phyloP scores from a whole-genome alignment of 2,888 invertebrate genomes.

The Osmoderma eremita region DNA sequence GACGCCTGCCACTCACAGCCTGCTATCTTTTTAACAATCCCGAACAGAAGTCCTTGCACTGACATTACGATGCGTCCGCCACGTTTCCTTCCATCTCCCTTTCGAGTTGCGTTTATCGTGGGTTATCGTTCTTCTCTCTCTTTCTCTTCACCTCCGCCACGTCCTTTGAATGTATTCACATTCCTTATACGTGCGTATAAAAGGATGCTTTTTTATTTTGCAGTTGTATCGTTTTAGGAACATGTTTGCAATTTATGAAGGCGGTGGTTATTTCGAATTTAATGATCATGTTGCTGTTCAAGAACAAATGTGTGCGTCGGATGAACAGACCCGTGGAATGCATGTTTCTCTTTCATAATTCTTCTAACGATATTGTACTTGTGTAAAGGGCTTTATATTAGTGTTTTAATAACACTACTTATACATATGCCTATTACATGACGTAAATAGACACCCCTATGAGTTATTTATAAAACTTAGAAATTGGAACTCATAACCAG shows the following conservation, averaged over 20 bases:
- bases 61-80: constrained; percentile 44
- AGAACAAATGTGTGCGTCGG: constrained; percentile 19
- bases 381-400: too few species aligned
- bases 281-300: constrained; percentile 38
- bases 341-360: too few species aligned
- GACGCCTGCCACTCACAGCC: constrained; percentile 53
- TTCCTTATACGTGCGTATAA: constrained; percentile 28
- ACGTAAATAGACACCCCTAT: too few species aligned
- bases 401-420: too few species aligned
- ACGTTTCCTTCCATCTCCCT: constrained; percentile 33
- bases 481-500: too few species aligned
- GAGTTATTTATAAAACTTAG: too few species aligned
- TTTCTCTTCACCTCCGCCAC: constrained; percentile 25
- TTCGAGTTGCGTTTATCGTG: constrained; percentile 19
- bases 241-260: constrained; percentile 44
- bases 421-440: too few species aligned
- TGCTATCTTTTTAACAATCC: constrained; percentile 50
- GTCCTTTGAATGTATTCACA: constrained; percentile 23
- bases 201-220: constrained; percentile 36
- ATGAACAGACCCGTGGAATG: not conserved
- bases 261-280: constrained; percentile 41
- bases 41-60: constrained; percentile 47
- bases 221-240: constrained; percentile 43
- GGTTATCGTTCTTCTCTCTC: constrained; percentile 24
- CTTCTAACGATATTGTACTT: too few species aligned